These are phyloP conservation scores for Spongilla lacustris DNA, from an alignment of 37 sponge, comb jelly and placozoan genomes.

Conservation along the genomic window DNA sequence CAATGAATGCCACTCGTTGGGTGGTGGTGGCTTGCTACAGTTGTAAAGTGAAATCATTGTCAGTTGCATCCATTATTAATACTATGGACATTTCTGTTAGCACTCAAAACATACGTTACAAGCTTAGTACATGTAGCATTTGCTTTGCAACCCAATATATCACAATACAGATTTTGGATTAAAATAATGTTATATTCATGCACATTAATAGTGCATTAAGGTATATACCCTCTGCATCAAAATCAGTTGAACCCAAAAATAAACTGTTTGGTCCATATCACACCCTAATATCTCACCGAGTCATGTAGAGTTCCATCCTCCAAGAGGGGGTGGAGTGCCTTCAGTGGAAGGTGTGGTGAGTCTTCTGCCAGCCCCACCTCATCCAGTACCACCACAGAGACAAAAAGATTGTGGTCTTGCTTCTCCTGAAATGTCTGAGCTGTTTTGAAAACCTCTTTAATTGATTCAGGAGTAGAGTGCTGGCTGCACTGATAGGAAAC, in stretches of 20 bases:
- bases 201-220: too few relatives aligned
- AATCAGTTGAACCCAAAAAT: too few relatives aligned
- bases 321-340: conserved; percentile 75
- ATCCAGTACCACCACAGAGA: conserved; percentile 67
- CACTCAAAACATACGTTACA: too few relatives aligned
- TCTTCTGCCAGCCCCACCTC: conserved; percentile 86
- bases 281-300: not conserved
- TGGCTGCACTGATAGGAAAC: conserved; percentile 67
- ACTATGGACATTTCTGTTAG: too few relatives aligned
- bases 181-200: too few relatives aligned
- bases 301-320: conserved; percentile 61
- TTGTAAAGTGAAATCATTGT: too few relatives aligned
- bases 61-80: too few relatives aligned
- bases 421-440: conserved; percentile 33
- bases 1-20: conserved; percentile 47
- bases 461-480: conserved; percentile 48
- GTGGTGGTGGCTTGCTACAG: not conserved
- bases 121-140: too few relatives aligned
- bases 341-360: conserved; percentile 72
- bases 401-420: conserved; percentile 14
- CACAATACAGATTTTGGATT: too few relatives aligned
- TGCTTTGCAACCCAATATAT: too few relatives aligned
- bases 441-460: conserved; percentile 39
- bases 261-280: not conserved
- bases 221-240: too few relatives aligned